Conservation (phyloP, 2,888 invertebrate genomes). For the Troilus luridus region DNA sequence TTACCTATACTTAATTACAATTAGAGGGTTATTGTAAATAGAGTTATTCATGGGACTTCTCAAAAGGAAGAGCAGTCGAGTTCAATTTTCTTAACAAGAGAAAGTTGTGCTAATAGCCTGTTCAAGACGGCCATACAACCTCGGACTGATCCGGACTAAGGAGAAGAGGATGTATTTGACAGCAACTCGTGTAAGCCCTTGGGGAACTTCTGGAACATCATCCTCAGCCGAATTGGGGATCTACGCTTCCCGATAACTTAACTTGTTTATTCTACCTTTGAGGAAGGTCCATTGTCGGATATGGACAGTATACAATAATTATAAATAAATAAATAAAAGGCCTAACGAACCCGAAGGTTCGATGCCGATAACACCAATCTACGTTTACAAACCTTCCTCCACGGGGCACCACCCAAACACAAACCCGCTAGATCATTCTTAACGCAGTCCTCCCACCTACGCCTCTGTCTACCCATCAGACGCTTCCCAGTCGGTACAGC, state of each 20-base stretch:
- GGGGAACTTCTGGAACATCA: conserved; percentile 39
- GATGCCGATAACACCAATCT: too few species aligned
- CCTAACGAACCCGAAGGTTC: too few species aligned
- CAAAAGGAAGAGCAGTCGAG: background rate
- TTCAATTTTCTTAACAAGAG: background rate
- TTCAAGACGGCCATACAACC: background rate
- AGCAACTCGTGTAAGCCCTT: conserved; percentile 40
- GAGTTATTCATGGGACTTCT: background rate
- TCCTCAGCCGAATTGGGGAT: background rate
- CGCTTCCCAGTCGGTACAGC: too few species aligned
- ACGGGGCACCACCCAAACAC: too few species aligned
- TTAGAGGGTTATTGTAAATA: too few species aligned
- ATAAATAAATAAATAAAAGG: too few species aligned
- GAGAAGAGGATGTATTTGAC: conserved; percentile 46
- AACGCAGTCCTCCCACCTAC: too few species aligned
- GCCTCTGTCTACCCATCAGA: too few species aligned
- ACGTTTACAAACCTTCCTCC: too few species aligned
- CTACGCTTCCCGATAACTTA: background rate
- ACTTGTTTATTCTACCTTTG: background rate
- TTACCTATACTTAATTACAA: too few species aligned
- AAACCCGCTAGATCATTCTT: too few species aligned
- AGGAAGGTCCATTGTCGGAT: background rate
- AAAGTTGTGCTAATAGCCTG: conserved; percentile 1
- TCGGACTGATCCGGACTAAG: conserved; percentile 10
- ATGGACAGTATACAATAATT: too few species aligned